Evolutionary conservation across 2,113 vertebrate genomes (phyloP), one percentile per base, ranked within the genome.

Genomic region (Centropus bengalensis): DNA sequence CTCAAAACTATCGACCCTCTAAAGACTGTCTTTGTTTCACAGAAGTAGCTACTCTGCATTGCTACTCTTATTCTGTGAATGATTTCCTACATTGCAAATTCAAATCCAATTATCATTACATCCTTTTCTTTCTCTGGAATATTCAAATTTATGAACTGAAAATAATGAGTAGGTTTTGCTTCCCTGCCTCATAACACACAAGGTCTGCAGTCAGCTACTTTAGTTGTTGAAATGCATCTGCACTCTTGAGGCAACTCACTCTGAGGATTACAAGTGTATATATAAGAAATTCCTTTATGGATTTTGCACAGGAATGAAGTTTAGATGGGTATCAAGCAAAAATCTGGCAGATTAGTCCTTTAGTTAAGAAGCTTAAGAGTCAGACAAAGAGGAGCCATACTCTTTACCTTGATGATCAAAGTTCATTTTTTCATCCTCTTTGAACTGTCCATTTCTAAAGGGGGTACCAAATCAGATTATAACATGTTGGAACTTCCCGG

Each of bases 241-340:
- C 14, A 60, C 38, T 36, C 62, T 20, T 44, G 27, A 93, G 64
- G 59, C 59, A 70, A 89, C 79, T 81, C 76, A 81, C 82, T 60
- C 5, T 5, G 2, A 95, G 85, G 88, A 96, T 96, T 97, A 95
- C 56, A 38, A 91, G 19, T 81, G 91, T 94, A 91, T 96, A 95
- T 76, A 83, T 83, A 95, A 96, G 88, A 90, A 93, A 96, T 97
- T 96, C 94, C 91, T 88, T 86, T 54, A 88, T 78, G 76, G 91
- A 91, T 86, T 91, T 94, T 82, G 94, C 82, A 91, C 4, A 4
- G 52, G 89, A 94, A 91, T 67, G 85, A 80, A 91, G 89, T 77
- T 91, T 47, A 83, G 94, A 89, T 6, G 28, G 38, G 47, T 79
- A 59, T 63, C 63, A 79, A 89, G 82, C 45, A 49, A 94, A 85